Percentiles rank a stretch among this genome's conserved stretches.
Evolutionary conservation across 2,797 vertebrate genomes (phyloP).

Genomic region (Coilia nasus): DNA sequence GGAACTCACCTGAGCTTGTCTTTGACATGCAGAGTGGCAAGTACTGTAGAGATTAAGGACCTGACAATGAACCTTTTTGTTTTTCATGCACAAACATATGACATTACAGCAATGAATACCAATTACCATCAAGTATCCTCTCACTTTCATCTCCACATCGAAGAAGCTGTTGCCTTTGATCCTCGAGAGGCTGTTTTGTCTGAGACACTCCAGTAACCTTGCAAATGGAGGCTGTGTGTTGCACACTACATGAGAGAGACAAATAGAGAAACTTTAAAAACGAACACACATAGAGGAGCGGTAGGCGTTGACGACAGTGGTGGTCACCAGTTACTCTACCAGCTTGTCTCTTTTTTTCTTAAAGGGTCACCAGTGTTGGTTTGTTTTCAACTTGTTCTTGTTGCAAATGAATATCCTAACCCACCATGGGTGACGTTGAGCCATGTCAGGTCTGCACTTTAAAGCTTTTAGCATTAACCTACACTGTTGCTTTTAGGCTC

Average conservation of each 20-base stretch:
- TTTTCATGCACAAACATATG: slow-evolving; percentile 68
- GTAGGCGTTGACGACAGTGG: background rate
- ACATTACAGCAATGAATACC: slow-evolving; percentile 76
- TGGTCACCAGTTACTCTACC: background rate
- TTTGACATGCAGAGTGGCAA: background rate
- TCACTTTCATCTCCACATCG: slow-evolving; percentile 73
- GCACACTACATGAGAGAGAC: background rate
- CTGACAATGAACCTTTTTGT: slow-evolving; percentile 46
- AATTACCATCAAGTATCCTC: slow-evolving; percentile 68
- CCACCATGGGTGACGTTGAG: background rate
- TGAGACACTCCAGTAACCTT: slow-evolving; percentile 46
- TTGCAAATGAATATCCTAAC: background rate
- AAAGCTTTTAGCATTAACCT: background rate
- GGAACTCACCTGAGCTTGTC: background rate
- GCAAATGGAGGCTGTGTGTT: background rate
- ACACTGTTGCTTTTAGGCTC: slow-evolving; percentile 11
- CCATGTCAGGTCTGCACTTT: background rate
- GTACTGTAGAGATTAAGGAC: background rate
- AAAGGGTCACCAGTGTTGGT: background rate
- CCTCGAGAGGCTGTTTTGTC: slow-evolving; percentile 67
- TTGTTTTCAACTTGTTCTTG: background rate
- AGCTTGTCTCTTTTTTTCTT: background rate
- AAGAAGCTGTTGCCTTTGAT: slow-evolving; percentile 72
- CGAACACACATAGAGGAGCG: background rate
- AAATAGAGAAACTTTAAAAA: background rate